Evolutionary conservation across 1,140 invertebrate species (phyloP), one percentile per base, ranked within the genome.

Genomic region (Yoshiicerus persimilis): DNA sequence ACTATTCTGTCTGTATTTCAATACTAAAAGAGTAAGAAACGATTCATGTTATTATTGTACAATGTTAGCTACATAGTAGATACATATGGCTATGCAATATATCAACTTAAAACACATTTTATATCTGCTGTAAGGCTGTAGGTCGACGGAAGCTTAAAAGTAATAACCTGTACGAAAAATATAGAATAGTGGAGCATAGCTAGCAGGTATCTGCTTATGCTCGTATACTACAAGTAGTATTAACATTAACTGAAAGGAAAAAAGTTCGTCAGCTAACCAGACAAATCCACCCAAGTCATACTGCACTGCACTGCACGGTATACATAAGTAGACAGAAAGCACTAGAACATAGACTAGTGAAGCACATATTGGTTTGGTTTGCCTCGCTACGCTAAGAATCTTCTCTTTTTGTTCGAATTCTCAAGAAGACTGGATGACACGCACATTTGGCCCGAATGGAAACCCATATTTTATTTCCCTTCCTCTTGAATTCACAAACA

Each of bases 401-500:
- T 70, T 27, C 64, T 70, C 27, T 70, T 70, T 30, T 38, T 36
- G 34, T 80, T 80, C 75, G 32, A 36, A 80, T 80, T 80, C 75
- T 80, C 75, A 80, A 80, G 75, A 36, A 80, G 75, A 36, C 30
- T 32, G 75, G 75, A 80, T 80, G 75, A 80, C 75, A 80, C 75
- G 75, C 75, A 80, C 75, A 80, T 38, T 80, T 80, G 30, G 75
- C 75, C 75, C 75, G 75, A 80, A 80, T 80, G 75, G 75, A 80
- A 80, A 80, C 75, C 75, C 75, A 80, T 80, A 80, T 80, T 80
- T 80, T 80, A 80, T 80, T 80, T 80, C 75, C 34, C 75, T 80
- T 80, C 75, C 75, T 80, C 75, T 80, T 80, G 75, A 80, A 80
- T 80, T 80, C 75, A 80, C 75, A 80, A 80, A 80, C 75, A 80